Conservation (phyloP, 2,113 vertebrate species). For the Phocoena sinus region DNA sequence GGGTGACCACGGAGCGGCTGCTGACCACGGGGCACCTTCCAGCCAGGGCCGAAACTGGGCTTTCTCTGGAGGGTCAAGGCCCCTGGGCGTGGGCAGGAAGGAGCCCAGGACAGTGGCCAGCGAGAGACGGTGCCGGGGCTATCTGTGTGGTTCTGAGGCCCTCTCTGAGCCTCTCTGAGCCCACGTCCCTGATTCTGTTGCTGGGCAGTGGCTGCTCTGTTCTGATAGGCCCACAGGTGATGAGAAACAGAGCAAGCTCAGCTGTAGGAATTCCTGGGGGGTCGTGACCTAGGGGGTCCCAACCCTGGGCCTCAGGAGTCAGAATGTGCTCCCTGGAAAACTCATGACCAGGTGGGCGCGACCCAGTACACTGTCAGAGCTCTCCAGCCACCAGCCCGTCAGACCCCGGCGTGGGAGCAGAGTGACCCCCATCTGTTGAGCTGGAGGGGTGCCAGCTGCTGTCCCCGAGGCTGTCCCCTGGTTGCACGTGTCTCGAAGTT, state of each 20-base stretch:
- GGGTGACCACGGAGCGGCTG: neutral
- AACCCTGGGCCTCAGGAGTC: neutral
- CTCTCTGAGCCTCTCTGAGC: neutral
- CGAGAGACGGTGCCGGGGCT: rapidly evolving
- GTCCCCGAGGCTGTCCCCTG: neutral
- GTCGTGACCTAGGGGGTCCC: neutral
- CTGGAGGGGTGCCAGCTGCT: neutral
- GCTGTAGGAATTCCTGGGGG: neutral
- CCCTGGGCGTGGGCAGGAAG: neutral
- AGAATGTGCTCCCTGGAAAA: neutral
- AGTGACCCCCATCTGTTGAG: neutral
- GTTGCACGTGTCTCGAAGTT: neutral
- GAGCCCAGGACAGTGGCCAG: neutral
- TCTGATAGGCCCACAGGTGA: neutral
- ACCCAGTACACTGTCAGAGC: too few species aligned
- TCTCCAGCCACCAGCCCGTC: neutral
- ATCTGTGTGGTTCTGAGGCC: neutral
- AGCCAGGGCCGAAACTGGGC: too few species aligned
- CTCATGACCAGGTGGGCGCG: neutral
- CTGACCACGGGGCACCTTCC: neutral
- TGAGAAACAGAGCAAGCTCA: neutral
- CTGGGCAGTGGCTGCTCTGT: neutral
- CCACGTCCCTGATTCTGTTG: neutral
- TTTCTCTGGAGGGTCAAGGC: neutral
- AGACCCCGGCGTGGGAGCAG: neutral